Percentiles rank a stretch among this genome's conserved stretches.
These are phyloP conservation scores for Drosophila parthenogenetica DNA, from an alignment of 2,888 invertebrate species.

Conservation along the genomic window DNA sequence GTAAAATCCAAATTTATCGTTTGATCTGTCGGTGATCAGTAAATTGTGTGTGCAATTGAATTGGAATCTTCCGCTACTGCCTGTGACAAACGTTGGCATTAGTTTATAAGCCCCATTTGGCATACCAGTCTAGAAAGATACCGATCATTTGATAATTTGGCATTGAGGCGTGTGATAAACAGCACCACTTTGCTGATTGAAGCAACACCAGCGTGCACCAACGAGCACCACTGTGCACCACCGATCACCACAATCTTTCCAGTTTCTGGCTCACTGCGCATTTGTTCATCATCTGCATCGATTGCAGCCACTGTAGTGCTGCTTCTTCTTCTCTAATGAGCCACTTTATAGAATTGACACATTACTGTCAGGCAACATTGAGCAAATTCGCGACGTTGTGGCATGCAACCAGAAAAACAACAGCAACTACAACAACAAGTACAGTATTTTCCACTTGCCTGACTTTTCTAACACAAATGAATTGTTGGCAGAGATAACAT, in stretches of 20 bases:
- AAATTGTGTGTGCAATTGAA: too few relatives aligned
- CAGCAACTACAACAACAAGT: background rate
- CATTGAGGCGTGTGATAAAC: conserved; percentile 80
- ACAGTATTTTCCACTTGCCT: conserved; percentile 71
- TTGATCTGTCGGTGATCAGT: too few relatives aligned
- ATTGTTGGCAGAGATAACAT: conserved; percentile 8
- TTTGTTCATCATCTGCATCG: conserved; percentile 50
- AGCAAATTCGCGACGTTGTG: conserved; percentile 31
- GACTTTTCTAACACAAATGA: conserved; percentile 65
- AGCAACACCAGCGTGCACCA: background rate
- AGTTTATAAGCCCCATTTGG: background rate
- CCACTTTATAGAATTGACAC: conserved; percentile 80
- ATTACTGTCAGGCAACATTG: conserved; percentile 78
- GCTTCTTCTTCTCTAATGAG: conserved; percentile 66
- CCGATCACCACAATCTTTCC: background rate
- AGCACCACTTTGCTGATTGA: conserved; percentile 62
- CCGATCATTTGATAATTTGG: conserved; percentile 63
- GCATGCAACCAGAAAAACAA: conserved; percentile 6
- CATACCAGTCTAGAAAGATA: conserved; percentile 37
- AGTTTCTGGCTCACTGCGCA: conserved; percentile 49
- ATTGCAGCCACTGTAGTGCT: conserved; percentile 15
- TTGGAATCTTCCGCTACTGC: too few relatives aligned
- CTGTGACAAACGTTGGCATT: too few relatives aligned
- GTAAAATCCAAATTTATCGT: too few relatives aligned
- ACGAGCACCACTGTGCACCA: background rate